Evolutionary conservation across 37 sponge, comb jelly and placozoan genomes (phyloP), one percentile per base, ranked within the genome.

Genomic region (Chondrilla cf. caribensis): DNA sequence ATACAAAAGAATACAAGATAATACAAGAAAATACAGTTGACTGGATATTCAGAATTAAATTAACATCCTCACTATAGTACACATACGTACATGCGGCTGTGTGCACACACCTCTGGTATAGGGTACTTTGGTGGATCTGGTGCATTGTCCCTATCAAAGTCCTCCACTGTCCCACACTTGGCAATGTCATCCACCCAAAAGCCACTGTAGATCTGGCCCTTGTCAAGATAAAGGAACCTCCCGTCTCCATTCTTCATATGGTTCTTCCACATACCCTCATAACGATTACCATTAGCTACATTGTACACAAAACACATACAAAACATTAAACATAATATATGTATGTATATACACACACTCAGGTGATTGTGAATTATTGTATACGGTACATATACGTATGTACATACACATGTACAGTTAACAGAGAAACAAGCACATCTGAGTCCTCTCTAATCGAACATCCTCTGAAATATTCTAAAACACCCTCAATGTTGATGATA

Each of bases 181-280:
- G 99, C 87, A 31, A 93, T 82, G 79, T 93, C 89, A 32, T 95
- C 89, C 22, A 85, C 66, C 99, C 99, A 98, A 57, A 44, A 66
- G 38, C 99, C 99, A 39, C 77, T 80, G 72, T 93, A 93, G 58
- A 90, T 83, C 78, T 95, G 96, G 42, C 97, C 97, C 80, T 88
- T 96, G 85, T 96, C 91, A 41, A 93, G 57, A 55, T 93, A 91
- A 11, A 89, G 54, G 42, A 88, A 96, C 79, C 86, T 88, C 24
- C 97, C 97, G 21, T 65, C 70, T 15, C 97, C 97, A 84, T 96
- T 90, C 82, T 93, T 96, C 87, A 86, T 88, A 59, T 82, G 90
- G 24, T 82, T 54, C 26, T 68, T 38, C 95, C 95, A 95, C 41
- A 39, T 65, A 2, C 95, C 95, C 62, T 95, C 93, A 82, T 91